Conservation (phyloP, 1,140 invertebrate genomes). For the Bursaphelenchus mucronatus region DNA sequence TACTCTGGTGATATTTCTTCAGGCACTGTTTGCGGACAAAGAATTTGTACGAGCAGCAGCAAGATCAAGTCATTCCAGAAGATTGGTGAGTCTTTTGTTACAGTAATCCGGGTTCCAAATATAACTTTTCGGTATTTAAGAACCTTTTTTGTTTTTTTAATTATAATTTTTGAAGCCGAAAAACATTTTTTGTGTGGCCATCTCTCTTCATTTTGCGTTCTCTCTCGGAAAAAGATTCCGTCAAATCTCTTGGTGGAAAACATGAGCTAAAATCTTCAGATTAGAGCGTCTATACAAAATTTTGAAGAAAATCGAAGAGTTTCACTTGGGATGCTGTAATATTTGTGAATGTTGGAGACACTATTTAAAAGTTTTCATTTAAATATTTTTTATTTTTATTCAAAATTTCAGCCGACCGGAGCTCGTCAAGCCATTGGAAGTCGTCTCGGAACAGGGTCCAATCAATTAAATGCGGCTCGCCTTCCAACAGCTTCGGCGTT, state of each 20-base stretch:
- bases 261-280: slow-evolving; percentile 1
- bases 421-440: slow-evolving; percentile 14
- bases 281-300: slow-evolving; percentile 8
- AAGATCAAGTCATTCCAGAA: slow-evolving; percentile 49
- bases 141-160: too few relatives aligned
- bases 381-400: background rate
- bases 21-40: slow-evolving; percentile 56
- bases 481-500: slow-evolving; percentile 24
- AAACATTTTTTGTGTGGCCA: too few relatives aligned
- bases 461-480: slow-evolving; percentile 4
- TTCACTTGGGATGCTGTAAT: background rate
- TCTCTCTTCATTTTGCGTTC: too few relatives aligned
- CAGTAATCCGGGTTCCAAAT: background rate
- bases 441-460: slow-evolving; percentile 24
- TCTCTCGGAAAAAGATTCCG: background rate
- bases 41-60: slow-evolving; percentile 52
- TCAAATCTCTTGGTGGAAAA: background rate
- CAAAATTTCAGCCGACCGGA: slow-evolving; percentile 13
- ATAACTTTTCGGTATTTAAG: slow-evolving; percentile 19
- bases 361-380: background rate
- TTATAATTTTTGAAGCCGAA: too few relatives aligned
- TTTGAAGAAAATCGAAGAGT: slow-evolving; percentile 17
- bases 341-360: background rate
- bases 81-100: slow-evolving; percentile 57
- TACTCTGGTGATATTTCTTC: slow-evolving; percentile 15